Base-by-base conservation (phyloP, 1,140 invertebrate genomes). In the Neodiprion pinetum region DNA sequence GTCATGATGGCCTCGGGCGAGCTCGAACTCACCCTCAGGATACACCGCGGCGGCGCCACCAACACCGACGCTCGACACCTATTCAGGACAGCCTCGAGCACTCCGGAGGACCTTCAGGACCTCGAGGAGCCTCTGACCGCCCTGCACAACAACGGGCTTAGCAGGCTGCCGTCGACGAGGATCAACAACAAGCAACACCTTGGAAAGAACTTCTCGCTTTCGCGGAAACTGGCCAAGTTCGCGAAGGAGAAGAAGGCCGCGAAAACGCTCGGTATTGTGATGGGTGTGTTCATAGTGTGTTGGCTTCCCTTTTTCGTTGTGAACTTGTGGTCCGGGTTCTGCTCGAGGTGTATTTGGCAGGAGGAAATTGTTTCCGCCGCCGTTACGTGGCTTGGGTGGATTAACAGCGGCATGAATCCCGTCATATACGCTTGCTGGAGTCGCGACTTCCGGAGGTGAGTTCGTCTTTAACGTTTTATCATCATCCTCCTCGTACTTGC, bases 251-350 rank as follows among this genome's bases (percentile, higher is more conserved):
- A 98, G 86, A 99, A 98, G 85, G 97, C 97, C 7, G 97, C 97
- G 1, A 97, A 98, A 83, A 98, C 96, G 1, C 88, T 98, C 72
- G 96, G 96, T 50, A 97, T 98, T 80, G 95, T 97, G 72, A 97
- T 97, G 95, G 98, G 98, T n/a, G 97, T 98, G 49, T 99, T 99
- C 87, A 98, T 99, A 81, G 92, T 99, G 70, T 99, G 98, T 85
- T 98, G 97, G 97, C 89, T 99, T 77, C 98, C 98, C 50, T 99
- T 99, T 89, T 99, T 99, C 88, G 96, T 99, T 67, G 95, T 99
- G 72, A 99, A 99, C 87, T 90, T 97, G 74, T 86, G 98, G 79
- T 95, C 95, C 9, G 97, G 97, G 0, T 94, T 98, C 81, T 98
- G 97, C 87, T 91, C 93, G 48, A 91, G 93, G 77, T 98, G 96